These are phyloP conservation scores for Heliothis subflexa DNA, from an alignment of 1,140 invertebrate genomes.

Conservation along the genomic window DNA sequence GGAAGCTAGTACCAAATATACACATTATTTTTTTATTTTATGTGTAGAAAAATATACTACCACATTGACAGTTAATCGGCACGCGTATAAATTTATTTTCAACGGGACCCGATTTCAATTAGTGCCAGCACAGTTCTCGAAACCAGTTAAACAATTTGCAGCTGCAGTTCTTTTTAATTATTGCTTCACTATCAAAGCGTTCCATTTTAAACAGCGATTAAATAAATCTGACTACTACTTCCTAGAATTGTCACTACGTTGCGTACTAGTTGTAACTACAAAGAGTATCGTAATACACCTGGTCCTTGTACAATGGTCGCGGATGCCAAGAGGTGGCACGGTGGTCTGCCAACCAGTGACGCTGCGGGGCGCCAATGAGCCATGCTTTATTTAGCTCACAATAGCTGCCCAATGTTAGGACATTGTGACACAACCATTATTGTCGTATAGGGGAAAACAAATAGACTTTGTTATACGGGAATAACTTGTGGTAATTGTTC, in stretches of 20 bases:
- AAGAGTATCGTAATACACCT: slow-evolving; percentile 40
- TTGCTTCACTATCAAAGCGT: slow-evolving; percentile 20
- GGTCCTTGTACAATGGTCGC: slow-evolving; percentile 20
- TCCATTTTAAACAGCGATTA: background rate
- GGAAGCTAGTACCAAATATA: no score
- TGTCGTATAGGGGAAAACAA: slow-evolving; percentile 22
- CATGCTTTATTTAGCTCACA: slow-evolving; percentile 28
- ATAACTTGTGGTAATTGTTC: background rate
- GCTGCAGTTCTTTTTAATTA: slow-evolving; percentile 24
- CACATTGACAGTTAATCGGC: background rate
- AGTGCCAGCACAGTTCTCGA: slow-evolving; percentile 22
- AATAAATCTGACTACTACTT: slow-evolving; percentile 19
- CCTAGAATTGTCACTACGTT: slow-evolving; percentile 31
- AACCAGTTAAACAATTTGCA: slow-evolving; percentile 30
- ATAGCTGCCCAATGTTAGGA: slow-evolving; percentile 30
- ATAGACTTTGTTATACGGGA: background rate
- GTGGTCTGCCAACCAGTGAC: slow-evolving; percentile 34
- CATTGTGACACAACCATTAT: slow-evolving; percentile 18
- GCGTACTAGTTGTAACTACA: slow-evolving; percentile 4
- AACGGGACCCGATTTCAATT: slow-evolving; percentile 23
- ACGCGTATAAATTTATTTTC: slow-evolving; percentile 1
- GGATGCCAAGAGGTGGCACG: slow-evolving; percentile 6
- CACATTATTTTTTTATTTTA: background rate
- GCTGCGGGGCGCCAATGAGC: slow-evolving; percentile 41
- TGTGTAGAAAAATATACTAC: background rate